Evolutionary conservation across 1,140 invertebrate species (phyloP).

Genomic region (Drosophila suzukii): DNA sequence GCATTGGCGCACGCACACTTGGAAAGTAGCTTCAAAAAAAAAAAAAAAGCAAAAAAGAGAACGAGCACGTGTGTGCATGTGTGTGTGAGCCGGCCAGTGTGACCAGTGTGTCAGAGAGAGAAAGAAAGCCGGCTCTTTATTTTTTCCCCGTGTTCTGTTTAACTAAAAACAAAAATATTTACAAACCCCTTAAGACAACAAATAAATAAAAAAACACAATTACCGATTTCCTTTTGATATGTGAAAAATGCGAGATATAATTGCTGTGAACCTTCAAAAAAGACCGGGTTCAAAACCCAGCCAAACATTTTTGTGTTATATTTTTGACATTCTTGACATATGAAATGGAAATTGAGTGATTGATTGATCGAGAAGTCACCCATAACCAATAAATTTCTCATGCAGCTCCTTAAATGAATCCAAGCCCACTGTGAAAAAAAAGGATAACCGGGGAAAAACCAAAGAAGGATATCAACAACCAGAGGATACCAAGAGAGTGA

Average conservation of each 20-base stretch:
- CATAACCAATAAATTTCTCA: not conserved
- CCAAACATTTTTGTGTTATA: too few relatives aligned
- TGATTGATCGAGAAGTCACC: not conserved
- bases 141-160: slow-evolving; percentile 5
- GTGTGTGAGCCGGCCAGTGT: slow-evolving; percentile 50
- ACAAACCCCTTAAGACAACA: not conserved
- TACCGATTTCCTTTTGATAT: not conserved
- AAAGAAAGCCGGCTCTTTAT: slow-evolving; percentile 14
- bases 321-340: not conserved
- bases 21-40: slow-evolving; percentile 19
- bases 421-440: not conserved
- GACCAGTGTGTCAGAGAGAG: slow-evolving; percentile 53
- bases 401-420: slow-evolving; percentile 1
- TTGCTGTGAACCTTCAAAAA: not conserved
- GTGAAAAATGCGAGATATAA: not conserved
- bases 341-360: not conserved
- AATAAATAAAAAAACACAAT: not conserved
- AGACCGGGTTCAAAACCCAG: not conserved
- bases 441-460: not conserved
- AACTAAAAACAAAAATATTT: not conserved
- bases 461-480: not conserved
- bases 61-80: slow-evolving; percentile 3
- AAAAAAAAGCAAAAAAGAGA: slow-evolving; percentile 2
- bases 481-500: not conserved
- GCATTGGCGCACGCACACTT: slow-evolving; percentile 15